Conservation (phyloP, 2,113 vertebrate species). For the Nicator chloris region DNA sequence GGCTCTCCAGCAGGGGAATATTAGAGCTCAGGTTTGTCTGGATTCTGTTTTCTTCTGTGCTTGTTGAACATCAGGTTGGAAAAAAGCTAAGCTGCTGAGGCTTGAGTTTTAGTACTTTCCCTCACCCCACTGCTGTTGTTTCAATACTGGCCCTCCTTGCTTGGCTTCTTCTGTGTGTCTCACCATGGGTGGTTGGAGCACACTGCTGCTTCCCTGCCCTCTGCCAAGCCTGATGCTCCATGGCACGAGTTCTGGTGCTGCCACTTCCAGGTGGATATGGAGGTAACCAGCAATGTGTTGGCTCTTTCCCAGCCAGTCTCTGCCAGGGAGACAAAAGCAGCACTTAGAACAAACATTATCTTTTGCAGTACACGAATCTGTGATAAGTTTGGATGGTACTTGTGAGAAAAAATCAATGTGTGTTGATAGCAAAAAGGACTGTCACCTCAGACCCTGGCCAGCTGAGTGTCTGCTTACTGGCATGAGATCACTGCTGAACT, state of each 20-base stretch:
- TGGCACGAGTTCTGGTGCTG: neutral
- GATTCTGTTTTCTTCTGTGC: neutral
- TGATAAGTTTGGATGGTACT: neutral
- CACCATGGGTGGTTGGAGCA: neutral
- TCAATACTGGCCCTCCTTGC: neutral
- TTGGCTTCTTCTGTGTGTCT: neutral
- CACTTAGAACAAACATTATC: neutral
- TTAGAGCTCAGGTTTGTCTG: neutral
- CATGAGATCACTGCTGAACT: neutral
- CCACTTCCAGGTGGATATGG: neutral
- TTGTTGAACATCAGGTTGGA: neutral
- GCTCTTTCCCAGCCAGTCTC: neutral
- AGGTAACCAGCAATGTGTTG: neutral
- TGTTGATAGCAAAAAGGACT: neutral
- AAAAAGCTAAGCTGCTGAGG: neutral
- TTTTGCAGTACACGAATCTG: neutral
- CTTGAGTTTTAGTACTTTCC: neutral
- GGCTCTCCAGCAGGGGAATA: neutral
- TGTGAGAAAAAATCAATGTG: neutral
- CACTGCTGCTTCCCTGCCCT: neutral
- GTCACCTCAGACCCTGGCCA: neutral
- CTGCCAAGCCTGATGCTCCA: neutral
- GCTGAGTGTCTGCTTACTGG: neutral
- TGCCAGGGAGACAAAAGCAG: neutral
- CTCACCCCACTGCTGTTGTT: neutral